phyloP scores from a whole-genome alignment of 2,888 invertebrate species.

The Amphiduros pacificus region DNA sequence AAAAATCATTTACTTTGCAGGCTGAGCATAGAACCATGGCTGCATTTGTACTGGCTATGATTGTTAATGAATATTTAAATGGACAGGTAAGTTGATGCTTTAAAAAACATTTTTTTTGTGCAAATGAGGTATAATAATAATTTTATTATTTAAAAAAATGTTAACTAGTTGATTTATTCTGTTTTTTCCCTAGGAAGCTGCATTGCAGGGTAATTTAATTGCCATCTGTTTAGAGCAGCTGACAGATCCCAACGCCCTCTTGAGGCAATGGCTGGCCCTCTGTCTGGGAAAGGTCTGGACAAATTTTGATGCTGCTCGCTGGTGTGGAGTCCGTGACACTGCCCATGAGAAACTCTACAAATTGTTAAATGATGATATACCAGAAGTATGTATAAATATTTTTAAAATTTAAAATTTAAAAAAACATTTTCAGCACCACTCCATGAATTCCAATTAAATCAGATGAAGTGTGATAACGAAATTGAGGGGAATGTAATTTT shows the following conservation, averaged over 20 bases:
- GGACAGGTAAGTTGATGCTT: constrained; percentile 68
- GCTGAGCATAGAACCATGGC: constrained; percentile 86
- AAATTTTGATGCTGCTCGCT: constrained; percentile 62
- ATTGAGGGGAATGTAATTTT: no score
- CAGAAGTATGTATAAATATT: constrained; percentile 72
- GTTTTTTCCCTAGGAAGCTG: constrained; percentile 69
- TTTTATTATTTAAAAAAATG: not conserved
- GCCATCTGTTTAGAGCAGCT: constrained; percentile 91
- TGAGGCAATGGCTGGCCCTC: constrained; percentile 79
- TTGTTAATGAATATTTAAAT: constrained; percentile 84
- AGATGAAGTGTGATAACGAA: no score
- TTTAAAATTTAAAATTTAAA: no score
- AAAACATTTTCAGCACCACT: no score
- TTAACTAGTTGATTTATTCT: constrained; percentile 6
- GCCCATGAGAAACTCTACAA: constrained; percentile 93
- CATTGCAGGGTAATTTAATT: constrained; percentile 84
- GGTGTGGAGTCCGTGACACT: constrained; percentile 93
- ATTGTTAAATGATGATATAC: constrained; percentile 77
- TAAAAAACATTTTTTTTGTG: not conserved
- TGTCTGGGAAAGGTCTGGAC: constrained; percentile 73
- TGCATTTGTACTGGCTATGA: constrained; percentile 90
- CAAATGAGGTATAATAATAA: not conserved
- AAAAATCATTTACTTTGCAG: constrained; percentile 37
- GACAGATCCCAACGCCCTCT: constrained; percentile 63
- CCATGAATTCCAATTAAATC: no score